phyloP scores from a whole-genome alignment of 1,140 invertebrate species.

The Sitophilus oryzae region DNA sequence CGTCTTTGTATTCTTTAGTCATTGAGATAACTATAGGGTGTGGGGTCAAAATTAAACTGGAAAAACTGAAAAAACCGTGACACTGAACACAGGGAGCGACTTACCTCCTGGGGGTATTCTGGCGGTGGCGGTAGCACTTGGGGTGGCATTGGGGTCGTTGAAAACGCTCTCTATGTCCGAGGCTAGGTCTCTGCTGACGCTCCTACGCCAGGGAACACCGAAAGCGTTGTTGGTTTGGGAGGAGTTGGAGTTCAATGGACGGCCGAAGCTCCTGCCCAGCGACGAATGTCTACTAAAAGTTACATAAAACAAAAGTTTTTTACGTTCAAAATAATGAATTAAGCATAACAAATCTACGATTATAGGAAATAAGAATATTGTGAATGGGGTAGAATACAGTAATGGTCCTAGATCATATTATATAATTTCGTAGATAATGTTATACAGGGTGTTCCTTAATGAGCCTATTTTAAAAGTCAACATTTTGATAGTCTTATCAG shows the following conservation, averaged over 20 bases:
- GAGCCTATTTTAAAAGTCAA: too few relatives aligned
- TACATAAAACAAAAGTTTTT: too few relatives aligned
- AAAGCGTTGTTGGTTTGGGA: constrained; percentile 30
- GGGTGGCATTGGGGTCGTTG: constrained; percentile 35
- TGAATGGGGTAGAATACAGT: too few relatives aligned
- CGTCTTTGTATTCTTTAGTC: too few relatives aligned
- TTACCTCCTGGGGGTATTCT: constrained; percentile 53
- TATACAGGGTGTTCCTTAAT: too few relatives aligned
- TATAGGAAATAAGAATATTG: too few relatives aligned
- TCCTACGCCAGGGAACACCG: constrained; percentile 51
- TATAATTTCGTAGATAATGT: too few relatives aligned
- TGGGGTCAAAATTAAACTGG: not conserved
- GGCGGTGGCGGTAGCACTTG: constrained; percentile 40
- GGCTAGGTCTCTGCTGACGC: constrained; percentile 52
- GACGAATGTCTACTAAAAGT: constrained; percentile 37
- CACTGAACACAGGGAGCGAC: constrained; percentile 3
- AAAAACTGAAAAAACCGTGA: not conserved
- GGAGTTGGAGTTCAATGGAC: constrained; percentile 27
- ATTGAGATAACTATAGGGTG: too few relatives aligned
- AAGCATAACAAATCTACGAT: too few relatives aligned
- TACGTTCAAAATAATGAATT: too few relatives aligned
- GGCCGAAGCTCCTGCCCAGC: constrained; percentile 35
- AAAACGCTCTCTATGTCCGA: constrained; percentile 53
- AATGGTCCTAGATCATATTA: too few relatives aligned
- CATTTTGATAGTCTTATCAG: too few relatives aligned